Percentiles rank a stretch among this genome's conserved stretches.
These are phyloP conservation scores for Telmatherina bonti DNA, from an alignment of 2,797 vertebrate species.

Conservation along the genomic window DNA sequence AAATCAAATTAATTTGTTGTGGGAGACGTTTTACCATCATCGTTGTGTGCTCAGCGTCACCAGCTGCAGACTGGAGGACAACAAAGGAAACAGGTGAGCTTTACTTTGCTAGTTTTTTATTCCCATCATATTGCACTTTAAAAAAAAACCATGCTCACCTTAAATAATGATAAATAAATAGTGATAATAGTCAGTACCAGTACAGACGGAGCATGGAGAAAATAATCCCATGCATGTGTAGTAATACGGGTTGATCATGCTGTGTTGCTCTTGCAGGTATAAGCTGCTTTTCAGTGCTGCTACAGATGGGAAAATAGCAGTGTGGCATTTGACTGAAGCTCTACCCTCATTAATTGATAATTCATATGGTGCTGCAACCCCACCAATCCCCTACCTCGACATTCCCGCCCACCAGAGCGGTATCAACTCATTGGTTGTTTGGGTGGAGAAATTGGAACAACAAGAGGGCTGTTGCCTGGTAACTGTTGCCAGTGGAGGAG, in stretches of 20 bases:
- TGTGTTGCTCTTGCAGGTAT: slow-evolving; percentile 73
- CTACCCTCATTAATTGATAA: slow-evolving; percentile 68
- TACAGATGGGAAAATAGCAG: slow-evolving; percentile 90
- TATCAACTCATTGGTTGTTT: slow-evolving; percentile 88
- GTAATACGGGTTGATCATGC: too few species aligned
- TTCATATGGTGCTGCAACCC: slow-evolving; percentile 67
- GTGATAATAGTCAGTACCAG: neutral
- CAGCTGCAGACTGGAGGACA: slow-evolving; percentile 73
- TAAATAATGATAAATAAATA: neutral
- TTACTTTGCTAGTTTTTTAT: neutral
- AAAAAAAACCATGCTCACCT: neutral
- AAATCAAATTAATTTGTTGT: slow-evolving; percentile 83
- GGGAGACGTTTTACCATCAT: slow-evolving; percentile 92
- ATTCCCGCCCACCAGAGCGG: slow-evolving; percentile 90
- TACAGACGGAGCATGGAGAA: neutral
- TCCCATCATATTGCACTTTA: neutral
- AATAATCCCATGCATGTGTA: slow-evolving; percentile 15
- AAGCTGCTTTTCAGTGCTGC: slow-evolving; percentile 90
- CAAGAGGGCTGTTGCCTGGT: slow-evolving; percentile 68
- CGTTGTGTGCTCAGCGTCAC: slow-evolving; percentile 94
- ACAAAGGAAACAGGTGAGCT: slow-evolving; percentile 73
- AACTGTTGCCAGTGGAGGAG: slow-evolving; percentile 91
- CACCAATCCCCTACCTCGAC: slow-evolving; percentile 75
- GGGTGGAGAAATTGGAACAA: slow-evolving; percentile 19
- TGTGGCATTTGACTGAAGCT: slow-evolving; percentile 88